Evolutionary conservation across 2,888 invertebrate genomes (phyloP).

Genomic region (Leucoptera coffeella): DNA sequence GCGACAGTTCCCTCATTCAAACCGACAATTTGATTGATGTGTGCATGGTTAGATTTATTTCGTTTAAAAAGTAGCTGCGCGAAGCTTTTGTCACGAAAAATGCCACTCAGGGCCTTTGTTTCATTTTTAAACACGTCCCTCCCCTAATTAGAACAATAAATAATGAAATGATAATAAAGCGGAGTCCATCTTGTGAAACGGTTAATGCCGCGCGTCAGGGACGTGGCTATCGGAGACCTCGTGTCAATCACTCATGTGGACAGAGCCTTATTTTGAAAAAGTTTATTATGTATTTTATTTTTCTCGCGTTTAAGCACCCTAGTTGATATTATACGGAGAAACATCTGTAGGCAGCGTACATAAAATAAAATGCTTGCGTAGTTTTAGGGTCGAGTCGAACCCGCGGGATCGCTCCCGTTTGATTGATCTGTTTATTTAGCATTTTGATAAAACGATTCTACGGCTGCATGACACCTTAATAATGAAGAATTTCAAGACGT

Average conservation of each 20-base stretch:
- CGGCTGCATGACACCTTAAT: constrained; percentile 54
- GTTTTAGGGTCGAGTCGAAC: too few relatives aligned
- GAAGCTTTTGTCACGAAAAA: constrained; percentile 28
- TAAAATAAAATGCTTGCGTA: too few relatives aligned
- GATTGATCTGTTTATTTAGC: constrained; percentile 56
- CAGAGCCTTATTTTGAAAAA: constrained; percentile 50
- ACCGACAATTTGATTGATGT: constrained; percentile 50
- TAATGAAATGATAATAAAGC: constrained; percentile 50
- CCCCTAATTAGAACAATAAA: constrained; percentile 52
- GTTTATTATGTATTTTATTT: too few relatives aligned
- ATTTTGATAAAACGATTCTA: constrained; percentile 54
- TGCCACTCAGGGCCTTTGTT: constrained; percentile 41
- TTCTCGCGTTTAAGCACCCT: too few relatives aligned
- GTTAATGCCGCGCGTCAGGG: constrained; percentile 36
- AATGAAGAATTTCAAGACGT: constrained; percentile 53
- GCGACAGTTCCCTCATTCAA: constrained; percentile 35
- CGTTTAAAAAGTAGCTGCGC: constrained; percentile 33
- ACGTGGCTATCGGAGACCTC: constrained; percentile 33
- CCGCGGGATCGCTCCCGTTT: constrained; percentile 51
- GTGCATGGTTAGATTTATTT: constrained; percentile 45
- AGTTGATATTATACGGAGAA: too few relatives aligned
- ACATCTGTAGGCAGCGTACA: too few relatives aligned
- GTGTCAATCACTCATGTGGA: constrained; percentile 52
- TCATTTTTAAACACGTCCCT: constrained; percentile 45
- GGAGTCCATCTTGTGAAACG: constrained; percentile 45